Conservation (phyloP, 2,888 invertebrate species). For the Papilio protenor region DNA sequence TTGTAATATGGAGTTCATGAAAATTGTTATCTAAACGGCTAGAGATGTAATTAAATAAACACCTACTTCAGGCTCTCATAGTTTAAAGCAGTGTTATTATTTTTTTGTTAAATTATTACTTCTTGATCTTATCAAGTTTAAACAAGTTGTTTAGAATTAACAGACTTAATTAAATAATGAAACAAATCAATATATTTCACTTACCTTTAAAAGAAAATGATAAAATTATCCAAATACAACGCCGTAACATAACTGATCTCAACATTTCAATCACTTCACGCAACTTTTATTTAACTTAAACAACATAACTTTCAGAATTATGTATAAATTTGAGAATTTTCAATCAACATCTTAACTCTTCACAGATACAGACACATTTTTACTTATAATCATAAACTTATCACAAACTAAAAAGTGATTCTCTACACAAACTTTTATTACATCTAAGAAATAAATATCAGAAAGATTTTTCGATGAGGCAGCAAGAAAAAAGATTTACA, state of each 20-base stretch:
- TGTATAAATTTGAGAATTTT: conserved; percentile 34
- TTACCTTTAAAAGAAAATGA: conserved; percentile 70
- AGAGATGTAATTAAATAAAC: not conserved
- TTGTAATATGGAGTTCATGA: not conserved
- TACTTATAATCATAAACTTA: not conserved
- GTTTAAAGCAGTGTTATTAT: not conserved
- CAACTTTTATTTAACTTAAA: conserved; percentile 28
- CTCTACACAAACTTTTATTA: conserved; percentile 44
- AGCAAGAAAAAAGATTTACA: conserved; percentile 52
- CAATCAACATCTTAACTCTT: not conserved
- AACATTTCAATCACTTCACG: conserved; percentile 56
- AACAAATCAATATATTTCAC: conserved; percentile 39
- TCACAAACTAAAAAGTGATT: conserved; percentile 11
- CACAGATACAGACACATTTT: not conserved
- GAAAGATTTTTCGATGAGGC: conserved; percentile 37
- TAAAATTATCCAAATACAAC: conserved; percentile 65
- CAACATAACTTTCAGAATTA: conserved; percentile 27
- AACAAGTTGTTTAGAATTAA: not conserved
- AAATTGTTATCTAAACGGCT: not conserved
- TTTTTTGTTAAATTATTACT: no score
- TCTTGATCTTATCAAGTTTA: not conserved
- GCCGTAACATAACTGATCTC: conserved; percentile 55
- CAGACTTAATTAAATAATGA: not conserved
- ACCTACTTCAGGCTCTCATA: not conserved
- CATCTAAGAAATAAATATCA: conserved; percentile 50